Evolutionary conservation across 2,797 vertebrate species (phyloP), one percentile per base, ranked within the genome.

Genomic region (Coreius guichenoti): DNA sequence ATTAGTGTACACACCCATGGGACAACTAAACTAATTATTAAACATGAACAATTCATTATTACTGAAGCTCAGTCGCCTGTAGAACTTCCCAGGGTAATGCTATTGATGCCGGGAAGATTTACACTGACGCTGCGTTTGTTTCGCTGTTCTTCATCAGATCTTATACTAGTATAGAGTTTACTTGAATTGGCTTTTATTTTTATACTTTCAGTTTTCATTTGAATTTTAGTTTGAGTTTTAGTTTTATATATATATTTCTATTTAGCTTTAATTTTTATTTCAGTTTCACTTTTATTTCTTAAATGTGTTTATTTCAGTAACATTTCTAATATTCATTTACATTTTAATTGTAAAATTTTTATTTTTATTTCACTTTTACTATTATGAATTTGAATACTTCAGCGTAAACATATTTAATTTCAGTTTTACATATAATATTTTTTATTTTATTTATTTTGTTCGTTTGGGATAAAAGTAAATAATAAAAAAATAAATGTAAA

Each of bases 1-100:
- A 67, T 83, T 68, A 61, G 80, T 39, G 21, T 4, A n/a, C 43
- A 4, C 8, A 23, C 78, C 47, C 67, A 54, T 17, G 49, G 33
- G 73, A 63, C 49, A 82, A 79, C 45, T 74, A 73, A 70, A 43
- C 75, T 75, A 79, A 83, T 76, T 65, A 83, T 83, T 65, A 76
- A 83, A 76, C 82, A 73, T 47, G 69, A 63, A 29, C 81, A 21
- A 39, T 77, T 39, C 26, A 68, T 68, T 67, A 76, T 76, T 54
- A 76, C 39, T 67, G 56, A 75, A 67, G 70, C 21, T 6, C 58
- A 26, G 13, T 21, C 1, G 72, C 56, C 68, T 51, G 1, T 43
- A 39, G 9, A 39, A 17, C 31, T 56, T 36, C 33, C 31, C 13
- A 16, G 51, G 36, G 54, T 33, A 26, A 13, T 0, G 33, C 21